These are phyloP conservation scores for Cyphomyrus discorhynchus DNA, from an alignment of 2,113 vertebrate species.

Conservation along the genomic window DNA sequence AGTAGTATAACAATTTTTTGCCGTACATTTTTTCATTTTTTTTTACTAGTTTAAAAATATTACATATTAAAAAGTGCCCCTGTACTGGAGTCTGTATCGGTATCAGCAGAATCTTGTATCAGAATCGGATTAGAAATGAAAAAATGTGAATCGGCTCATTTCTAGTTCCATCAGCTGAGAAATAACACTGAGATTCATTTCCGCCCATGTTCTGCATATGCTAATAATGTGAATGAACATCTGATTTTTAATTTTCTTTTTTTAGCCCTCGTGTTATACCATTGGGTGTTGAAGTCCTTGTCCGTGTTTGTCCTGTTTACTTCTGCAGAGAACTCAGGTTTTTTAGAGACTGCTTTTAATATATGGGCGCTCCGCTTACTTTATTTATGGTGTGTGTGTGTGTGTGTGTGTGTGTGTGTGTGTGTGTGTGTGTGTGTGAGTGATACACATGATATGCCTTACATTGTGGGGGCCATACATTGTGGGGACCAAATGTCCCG, in stretches of 20 bases:
- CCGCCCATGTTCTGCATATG: not conserved
- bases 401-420: not conserved
- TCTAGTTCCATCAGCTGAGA: not conserved
- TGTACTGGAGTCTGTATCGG: no score
- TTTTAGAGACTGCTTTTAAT: not conserved
- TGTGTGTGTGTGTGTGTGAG: slow-evolving; percentile 12
- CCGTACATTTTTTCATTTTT: no score
- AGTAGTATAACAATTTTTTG: no score
- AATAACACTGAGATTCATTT: not conserved
- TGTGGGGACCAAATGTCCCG: no score
- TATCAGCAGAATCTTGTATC: no score
- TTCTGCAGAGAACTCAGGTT: not conserved
- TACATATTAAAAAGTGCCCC: no score
- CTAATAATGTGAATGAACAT: not conserved
- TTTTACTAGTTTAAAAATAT: no score
- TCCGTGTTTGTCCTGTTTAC: slow-evolving; percentile 40
- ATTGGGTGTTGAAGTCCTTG: slow-evolving; percentile 14
- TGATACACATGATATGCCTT: no score
- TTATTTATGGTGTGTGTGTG: not conserved
- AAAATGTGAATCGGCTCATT: no score
- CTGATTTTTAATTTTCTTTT: slow-evolving; percentile 22
- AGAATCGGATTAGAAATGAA: no score
- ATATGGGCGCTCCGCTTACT: not conserved
- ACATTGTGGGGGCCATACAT: no score
- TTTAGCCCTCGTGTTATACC: slow-evolving; percentile 17